phyloP scores from a whole-genome alignment of 92 coral and sea anemone genomes.

The Porites rus region DNA sequence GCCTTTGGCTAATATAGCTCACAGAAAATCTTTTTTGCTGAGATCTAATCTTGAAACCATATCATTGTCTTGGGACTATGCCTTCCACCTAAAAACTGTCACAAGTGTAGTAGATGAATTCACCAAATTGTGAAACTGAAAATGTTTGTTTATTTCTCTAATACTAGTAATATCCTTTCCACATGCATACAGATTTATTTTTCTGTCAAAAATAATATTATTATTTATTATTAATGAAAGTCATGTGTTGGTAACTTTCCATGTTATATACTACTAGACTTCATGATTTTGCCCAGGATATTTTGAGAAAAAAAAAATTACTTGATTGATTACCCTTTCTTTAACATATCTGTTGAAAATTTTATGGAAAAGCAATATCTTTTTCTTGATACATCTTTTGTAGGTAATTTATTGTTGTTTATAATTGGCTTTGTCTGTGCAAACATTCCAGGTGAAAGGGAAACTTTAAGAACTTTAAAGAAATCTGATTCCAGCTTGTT shows the following conservation, averaged over 20 bases:
- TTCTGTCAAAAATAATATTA: not conserved
- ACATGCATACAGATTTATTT: constrained; percentile 10
- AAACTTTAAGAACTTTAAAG: not conserved
- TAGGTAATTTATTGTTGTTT: not conserved
- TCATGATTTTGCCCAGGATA: not conserved
- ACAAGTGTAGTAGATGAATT: not conserved
- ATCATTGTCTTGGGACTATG: not conserved
- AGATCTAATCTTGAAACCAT: too few species aligned
- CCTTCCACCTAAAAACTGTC: not conserved
- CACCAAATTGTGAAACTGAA: not conserved
- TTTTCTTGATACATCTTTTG: not conserved
- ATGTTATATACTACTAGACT: constrained; percentile 2
- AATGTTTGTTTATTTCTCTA: not conserved
- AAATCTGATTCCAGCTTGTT: not conserved
- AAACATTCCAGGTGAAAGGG: not conserved
- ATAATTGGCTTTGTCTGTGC: not conserved
- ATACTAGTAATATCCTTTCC: not conserved
- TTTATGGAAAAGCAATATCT: not conserved
- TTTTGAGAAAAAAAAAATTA: not conserved
- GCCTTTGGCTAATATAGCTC: not conserved
- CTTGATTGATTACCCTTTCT: not conserved
- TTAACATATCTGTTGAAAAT: not conserved
- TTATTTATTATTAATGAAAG: constrained; percentile 44
- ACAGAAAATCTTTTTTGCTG: too few species aligned
- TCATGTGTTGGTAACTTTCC: constrained; percentile 3